Conservation (phyloP, 1,140 invertebrate genomes). For the Wasmannia auropunctata region DNA sequence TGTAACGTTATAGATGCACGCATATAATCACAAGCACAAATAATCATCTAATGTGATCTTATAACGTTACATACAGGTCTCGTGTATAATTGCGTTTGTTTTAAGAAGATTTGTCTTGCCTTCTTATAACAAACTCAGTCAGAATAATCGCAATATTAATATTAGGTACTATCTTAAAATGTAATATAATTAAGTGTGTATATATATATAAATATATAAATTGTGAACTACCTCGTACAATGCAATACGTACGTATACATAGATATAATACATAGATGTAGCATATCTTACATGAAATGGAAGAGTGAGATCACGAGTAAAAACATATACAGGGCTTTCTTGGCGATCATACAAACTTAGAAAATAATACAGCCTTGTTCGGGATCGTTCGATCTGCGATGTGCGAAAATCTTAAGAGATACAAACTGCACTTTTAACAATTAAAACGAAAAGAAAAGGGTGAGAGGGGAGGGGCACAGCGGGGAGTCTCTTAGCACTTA, state of each 20-base stretch:
- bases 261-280: constrained; percentile 39
- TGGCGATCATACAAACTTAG: constrained; percentile 45
- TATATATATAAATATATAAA: constrained; percentile 31
- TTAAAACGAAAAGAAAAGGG: constrained; percentile 9
- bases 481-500: not conserved
- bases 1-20: constrained; percentile 10
- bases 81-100: not conserved
- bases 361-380: constrained; percentile 31
- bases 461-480: too few species aligned
- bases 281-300: constrained; percentile 34
- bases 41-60: not conserved
- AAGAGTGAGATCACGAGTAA: constrained; percentile 36
- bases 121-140: constrained; percentile 47
- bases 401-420: not conserved
- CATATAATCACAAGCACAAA: not conserved
- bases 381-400: not conserved
- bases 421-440: constrained; percentile 21
- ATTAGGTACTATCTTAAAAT: constrained; percentile 54
- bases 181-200: constrained; percentile 36
- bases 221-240: constrained; percentile 53
- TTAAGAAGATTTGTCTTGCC: not conserved
- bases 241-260: constrained; percentile 41
- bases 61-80: constrained; percentile 25
- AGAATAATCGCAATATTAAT: constrained; percentile 40
- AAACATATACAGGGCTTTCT: constrained; percentile 9